Evolutionary conservation across 2,797 vertebrate species (phyloP).

Genomic region (Argyrosomus regius): DNA sequence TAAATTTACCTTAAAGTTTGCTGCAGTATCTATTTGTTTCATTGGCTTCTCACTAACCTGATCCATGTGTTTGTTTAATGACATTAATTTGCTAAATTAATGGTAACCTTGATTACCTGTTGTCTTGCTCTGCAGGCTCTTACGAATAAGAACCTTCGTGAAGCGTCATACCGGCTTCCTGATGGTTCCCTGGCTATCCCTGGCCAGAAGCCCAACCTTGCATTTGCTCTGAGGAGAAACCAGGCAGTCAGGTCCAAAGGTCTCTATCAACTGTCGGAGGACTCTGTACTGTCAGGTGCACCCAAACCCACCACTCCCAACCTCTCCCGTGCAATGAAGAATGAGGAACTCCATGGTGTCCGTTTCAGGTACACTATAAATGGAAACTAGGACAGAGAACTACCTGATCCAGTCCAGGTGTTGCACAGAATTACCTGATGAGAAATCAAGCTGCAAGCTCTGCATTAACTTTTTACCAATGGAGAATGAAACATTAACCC

Average conservation of each 20-base stretch:
- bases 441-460: constrained; percentile 7
- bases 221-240: constrained; percentile 79
- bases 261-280: constrained; percentile 76
- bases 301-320: constrained; percentile 77
- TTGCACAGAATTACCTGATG: constrained; percentile 6
- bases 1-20: constrained; percentile 19
- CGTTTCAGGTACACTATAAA: constrained; percentile 65
- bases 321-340: constrained; percentile 63
- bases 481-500: neutral
- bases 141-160: constrained; percentile 73
- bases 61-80: neutral
- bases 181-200: constrained; percentile 82
- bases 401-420: constrained; percentile 16
- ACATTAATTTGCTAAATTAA: neutral
- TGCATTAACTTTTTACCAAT: constrained; percentile 6
- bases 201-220: constrained; percentile 79
- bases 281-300: constrained; percentile 71
- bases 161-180: constrained; percentile 79
- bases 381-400: constrained; percentile 30
- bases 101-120: neutral
- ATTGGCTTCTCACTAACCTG: neutral
- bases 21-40: neutral
- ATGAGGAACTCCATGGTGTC: constrained; percentile 62
- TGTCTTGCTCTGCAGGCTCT: constrained; percentile 71
- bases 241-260: constrained; percentile 63